phyloP scores from a whole-genome alignment of 1,140 invertebrate species.

The Ceratosolen fusciceps region DNA sequence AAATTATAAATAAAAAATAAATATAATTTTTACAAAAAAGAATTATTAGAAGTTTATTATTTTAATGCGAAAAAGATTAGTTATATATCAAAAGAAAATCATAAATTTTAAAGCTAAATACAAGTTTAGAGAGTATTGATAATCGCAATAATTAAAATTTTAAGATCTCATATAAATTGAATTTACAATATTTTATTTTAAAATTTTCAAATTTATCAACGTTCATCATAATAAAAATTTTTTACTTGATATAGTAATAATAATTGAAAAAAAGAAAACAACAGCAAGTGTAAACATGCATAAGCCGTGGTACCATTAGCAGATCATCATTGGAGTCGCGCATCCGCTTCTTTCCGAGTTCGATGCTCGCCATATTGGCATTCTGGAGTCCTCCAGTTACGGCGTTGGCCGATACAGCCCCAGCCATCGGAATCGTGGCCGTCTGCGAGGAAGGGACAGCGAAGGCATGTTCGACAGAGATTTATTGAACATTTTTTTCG shows the following conservation, averaged over 20 bases:
- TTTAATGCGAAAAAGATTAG: no score
- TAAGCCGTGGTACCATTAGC: constrained; percentile 90
- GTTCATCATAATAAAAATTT: neutral
- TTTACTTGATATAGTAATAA: neutral
- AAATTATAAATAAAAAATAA: no score
- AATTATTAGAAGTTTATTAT: no score
- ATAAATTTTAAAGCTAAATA: neutral
- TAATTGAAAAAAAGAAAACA: constrained; percentile 33
- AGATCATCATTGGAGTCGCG: constrained; percentile 88
- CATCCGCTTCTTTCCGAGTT: constrained; percentile 89
- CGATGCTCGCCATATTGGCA: constrained; percentile 75
- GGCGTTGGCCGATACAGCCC: constrained; percentile 67
- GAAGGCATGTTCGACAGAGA: constrained; percentile 11
- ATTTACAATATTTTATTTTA: no score
- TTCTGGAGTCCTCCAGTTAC: constrained; percentile 73
- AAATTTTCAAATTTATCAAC: no score
- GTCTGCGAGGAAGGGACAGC: constrained; percentile 57
- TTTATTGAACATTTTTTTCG: constrained; percentile 40
- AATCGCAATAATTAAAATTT: neutral
- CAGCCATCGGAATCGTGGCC: constrained; percentile 67
- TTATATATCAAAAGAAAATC: no score
- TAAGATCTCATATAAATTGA: neutral
- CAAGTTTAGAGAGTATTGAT: no score
- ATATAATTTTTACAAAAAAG: no score
- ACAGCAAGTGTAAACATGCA: constrained; percentile 75